phyloP scores from a whole-genome alignment of 2,888 invertebrate species.

The Itoplectis maculator region DNA sequence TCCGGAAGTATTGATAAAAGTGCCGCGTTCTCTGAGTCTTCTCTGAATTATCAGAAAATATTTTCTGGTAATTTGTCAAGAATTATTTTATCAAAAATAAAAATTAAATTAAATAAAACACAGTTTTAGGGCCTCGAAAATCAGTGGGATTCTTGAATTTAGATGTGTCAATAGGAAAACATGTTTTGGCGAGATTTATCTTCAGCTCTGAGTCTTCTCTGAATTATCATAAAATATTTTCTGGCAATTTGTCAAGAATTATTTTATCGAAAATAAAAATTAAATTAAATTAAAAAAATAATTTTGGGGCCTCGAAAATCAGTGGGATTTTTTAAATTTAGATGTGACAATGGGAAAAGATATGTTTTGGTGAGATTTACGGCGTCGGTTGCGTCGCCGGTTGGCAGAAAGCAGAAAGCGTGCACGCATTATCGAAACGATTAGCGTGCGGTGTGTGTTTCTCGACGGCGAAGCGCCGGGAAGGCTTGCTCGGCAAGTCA shows the following conservation, averaged over 20 bases:
- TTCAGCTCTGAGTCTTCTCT: background rate
- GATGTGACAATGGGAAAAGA: background rate
- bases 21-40: background rate
- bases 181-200: background rate
- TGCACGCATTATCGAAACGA: conserved; percentile 35
- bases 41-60: background rate
- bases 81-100: background rate
- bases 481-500: conserved; percentile 48
- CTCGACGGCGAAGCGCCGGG: conserved; percentile 29
- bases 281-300: background rate
- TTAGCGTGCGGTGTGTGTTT: conserved; percentile 39
- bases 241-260: too few relatives aligned
- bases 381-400: background rate
- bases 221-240: background rate
- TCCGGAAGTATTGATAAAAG: conserved; percentile 47
- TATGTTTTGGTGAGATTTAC: background rate
- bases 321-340: background rate
- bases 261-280: background rate
- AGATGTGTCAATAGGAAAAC: background rate
- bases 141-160: background rate
- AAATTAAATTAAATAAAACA: background rate
- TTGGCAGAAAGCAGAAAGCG: background rate
- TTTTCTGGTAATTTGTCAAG: background rate
- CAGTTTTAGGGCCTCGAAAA: background rate
- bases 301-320: background rate